A percentile compares a stretch with the other conserved stretches of the same genome.
Conservation (phyloP, 2,888 invertebrate species). For the Tachina fera region DNA sequence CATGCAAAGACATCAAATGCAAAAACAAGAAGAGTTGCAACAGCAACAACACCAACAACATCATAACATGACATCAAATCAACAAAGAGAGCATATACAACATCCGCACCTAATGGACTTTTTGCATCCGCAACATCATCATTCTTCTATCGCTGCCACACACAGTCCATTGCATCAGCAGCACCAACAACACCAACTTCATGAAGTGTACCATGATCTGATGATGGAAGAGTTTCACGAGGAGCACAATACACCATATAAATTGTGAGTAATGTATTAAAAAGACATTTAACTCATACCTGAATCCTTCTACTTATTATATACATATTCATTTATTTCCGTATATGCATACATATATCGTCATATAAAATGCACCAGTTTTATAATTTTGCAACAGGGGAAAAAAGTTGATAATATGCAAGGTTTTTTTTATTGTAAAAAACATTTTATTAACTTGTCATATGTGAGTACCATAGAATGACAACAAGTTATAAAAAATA, state of each 20-base stretch:
- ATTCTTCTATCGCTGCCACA: constrained; percentile 71
- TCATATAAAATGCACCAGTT: too few species aligned
- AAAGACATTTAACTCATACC: not conserved
- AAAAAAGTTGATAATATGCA: too few species aligned
- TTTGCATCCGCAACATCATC: constrained; percentile 73
- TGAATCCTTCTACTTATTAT: not conserved
- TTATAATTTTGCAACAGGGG: too few species aligned
- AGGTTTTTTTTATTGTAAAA: too few species aligned
- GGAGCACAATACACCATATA: constrained; percentile 78
- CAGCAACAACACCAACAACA: constrained; percentile 42
- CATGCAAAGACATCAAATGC: constrained; percentile 71
- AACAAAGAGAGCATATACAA: constrained; percentile 71
- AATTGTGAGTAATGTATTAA: constrained; percentile 79
- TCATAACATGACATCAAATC: constrained; percentile 26
- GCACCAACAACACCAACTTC: constrained; percentile 62
- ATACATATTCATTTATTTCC: not conserved
- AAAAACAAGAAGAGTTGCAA: constrained; percentile 50
- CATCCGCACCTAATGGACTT: constrained; percentile 73
- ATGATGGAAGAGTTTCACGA: constrained; percentile 81
- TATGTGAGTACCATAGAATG: too few species aligned
- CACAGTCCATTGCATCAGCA: constrained; percentile 71
- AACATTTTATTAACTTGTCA: too few species aligned
- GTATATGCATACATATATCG: not conserved
- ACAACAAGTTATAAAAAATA: too few species aligned
- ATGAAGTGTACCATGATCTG: constrained; percentile 74